Percentiles rank a stretch among this genome's conserved stretches.
Evolutionary conservation across 2,113 vertebrate genomes (phyloP).

Genomic region (Periophthalmodon schlosseri): DNA sequence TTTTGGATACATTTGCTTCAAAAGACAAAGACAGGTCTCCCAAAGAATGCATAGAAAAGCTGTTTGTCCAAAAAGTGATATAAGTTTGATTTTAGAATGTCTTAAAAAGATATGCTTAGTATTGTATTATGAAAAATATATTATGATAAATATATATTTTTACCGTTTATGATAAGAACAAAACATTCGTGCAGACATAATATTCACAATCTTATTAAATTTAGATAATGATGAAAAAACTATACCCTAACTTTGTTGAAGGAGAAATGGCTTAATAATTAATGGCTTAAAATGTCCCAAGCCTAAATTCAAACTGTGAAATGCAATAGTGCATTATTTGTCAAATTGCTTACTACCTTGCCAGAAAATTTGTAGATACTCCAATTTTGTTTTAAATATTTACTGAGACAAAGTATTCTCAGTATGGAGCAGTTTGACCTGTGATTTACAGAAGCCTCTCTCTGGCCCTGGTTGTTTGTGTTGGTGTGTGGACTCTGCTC

Average conservation of each 20-base stretch:
- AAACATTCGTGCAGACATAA: neutral
- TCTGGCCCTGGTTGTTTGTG: conserved; percentile 1
- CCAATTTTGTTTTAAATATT: neutral
- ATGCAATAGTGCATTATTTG: neutral
- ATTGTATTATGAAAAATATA: neutral
- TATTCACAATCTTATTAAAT: neutral
- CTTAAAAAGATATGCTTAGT: neutral
- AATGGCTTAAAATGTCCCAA: neutral
- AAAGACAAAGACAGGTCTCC: no score
- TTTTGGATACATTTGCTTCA: neutral
- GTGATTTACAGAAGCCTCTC: neutral
- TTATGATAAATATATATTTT: neutral
- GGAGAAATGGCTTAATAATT: neutral
- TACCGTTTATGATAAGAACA: neutral
- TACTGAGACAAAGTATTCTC: neutral
- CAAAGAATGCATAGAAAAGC: no score
- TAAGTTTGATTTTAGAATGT: neutral
- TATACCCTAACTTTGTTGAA: neutral
- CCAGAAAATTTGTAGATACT: neutral
- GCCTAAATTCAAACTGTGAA: no score
- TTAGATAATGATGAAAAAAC: neutral
- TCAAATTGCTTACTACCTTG: neutral
- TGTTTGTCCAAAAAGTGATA: no score
- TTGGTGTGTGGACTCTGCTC: conserved; percentile 1
- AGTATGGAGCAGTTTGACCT: neutral